Percentiles rank a stretch among this genome's conserved stretches.
phyloP scores from a whole-genome alignment of 2,113 vertebrate genomes.

The Peucedramus taeniatus region DNA sequence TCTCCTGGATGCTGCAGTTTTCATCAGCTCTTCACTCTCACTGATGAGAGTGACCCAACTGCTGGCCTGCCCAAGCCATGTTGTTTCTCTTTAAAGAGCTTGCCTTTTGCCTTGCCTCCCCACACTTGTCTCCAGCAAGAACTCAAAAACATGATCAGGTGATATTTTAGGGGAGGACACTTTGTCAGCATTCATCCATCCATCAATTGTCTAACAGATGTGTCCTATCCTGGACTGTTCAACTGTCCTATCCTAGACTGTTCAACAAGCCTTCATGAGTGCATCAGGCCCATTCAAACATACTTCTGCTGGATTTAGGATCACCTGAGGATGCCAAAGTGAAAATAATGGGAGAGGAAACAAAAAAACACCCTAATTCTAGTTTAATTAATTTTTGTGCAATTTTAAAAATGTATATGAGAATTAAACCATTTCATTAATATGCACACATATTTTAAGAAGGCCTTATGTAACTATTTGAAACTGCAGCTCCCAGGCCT shows the following conservation, averaged over 20 bases:
- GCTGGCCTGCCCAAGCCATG: neutral
- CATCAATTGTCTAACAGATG: rapidly evolving
- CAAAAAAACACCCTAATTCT: neutral
- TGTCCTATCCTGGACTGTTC: neutral
- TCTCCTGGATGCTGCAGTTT: neutral
- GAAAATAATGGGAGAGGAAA: neutral
- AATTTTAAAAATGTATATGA: neutral
- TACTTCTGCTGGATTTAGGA: neutral
- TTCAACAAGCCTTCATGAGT: neutral
- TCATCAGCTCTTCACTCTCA: neutral
- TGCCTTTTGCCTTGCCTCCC: neutral
- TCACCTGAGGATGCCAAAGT: neutral
- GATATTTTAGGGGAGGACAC: neutral
- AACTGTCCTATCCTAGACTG: too few relatives aligned
- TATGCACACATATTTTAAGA: neutral
- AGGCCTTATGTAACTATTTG: neutral
- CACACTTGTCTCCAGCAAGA: neutral
- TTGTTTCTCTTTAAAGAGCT: neutral
- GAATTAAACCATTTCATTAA: neutral
- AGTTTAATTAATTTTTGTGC: neutral
- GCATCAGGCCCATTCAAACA: neutral
- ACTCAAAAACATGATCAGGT: neutral
- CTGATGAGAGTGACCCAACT: neutral
- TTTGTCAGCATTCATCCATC: neutral
- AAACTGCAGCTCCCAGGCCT: neutral